Evolutionary conservation across 2,888 invertebrate genomes (phyloP).

Genomic region (Perithous albicinctus): DNA sequence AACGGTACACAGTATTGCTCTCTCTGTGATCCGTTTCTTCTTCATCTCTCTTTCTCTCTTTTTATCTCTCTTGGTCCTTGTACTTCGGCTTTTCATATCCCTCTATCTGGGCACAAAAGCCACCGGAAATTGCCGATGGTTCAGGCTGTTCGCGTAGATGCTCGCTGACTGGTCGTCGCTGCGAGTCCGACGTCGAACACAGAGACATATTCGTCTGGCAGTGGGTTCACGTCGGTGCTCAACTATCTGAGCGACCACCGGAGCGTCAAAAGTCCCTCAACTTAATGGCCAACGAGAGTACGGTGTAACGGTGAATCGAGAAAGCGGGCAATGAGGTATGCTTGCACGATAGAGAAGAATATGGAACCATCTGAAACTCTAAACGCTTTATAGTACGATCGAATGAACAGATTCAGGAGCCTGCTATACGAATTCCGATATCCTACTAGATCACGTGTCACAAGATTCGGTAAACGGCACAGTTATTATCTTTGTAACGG

Average conservation of each 20-base stretch:
- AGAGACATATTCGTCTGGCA: slow-evolving; percentile 31
- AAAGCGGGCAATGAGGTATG: not conserved
- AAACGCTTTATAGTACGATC: slow-evolving; percentile 47
- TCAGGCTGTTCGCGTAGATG: slow-evolving; percentile 70
- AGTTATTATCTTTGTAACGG: not conserved
- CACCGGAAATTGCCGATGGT: slow-evolving; percentile 80
- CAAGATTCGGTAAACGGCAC: slow-evolving; percentile 11
- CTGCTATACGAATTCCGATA: slow-evolving; percentile 43
- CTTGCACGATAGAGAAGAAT: slow-evolving; percentile 17
- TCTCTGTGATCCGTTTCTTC: slow-evolving; percentile 48
- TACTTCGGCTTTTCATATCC: slow-evolving; percentile 68
- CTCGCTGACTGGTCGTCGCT: slow-evolving; percentile 37
- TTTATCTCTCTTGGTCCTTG: slow-evolving; percentile 50
- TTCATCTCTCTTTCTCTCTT: slow-evolving; percentile 35
- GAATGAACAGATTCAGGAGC: slow-evolving; percentile 24
- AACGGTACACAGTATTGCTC: not conserved
- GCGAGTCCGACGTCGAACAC: slow-evolving; percentile 29
- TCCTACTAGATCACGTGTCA: slow-evolving; percentile 38
- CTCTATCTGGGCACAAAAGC: slow-evolving; percentile 78
- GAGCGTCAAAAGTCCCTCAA: slow-evolving; percentile 48
- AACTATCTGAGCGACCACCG: slow-evolving; percentile 46
- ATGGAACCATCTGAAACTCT: slow-evolving; percentile 49
- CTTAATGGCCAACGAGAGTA: slow-evolving; percentile 55
- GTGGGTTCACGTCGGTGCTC: slow-evolving; percentile 58
- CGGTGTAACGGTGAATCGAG: slow-evolving; percentile 49